phyloP scores from a whole-genome alignment of 2,113 vertebrate genomes.

The Chinchilla lanigera region DNA sequence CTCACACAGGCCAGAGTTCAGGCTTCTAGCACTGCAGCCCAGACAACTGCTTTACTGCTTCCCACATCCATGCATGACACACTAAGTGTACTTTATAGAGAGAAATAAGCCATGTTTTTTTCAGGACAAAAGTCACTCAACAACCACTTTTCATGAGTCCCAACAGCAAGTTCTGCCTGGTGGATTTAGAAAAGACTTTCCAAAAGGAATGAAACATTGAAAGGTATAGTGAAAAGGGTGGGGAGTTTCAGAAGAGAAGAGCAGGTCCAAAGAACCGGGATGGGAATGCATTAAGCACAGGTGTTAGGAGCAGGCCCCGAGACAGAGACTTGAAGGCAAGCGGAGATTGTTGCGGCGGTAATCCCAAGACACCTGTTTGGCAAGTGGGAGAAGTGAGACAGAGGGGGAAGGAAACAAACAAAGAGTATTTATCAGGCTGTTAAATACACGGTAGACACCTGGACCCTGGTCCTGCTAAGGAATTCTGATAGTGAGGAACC shows the following conservation, averaged over 20 bases:
- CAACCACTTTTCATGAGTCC: background rate
- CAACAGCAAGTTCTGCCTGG: background rate
- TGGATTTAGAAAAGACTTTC: background rate
- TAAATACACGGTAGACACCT: background rate
- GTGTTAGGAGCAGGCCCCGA: background rate
- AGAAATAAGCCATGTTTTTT: background rate
- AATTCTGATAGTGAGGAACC: background rate
- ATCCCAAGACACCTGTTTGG: background rate
- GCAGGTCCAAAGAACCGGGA: background rate
- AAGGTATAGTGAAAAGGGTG: background rate
- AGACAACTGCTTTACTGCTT: background rate
- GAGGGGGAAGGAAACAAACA: background rate
- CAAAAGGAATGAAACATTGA: background rate
- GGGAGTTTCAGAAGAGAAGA: background rate
- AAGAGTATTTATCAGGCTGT: background rate
- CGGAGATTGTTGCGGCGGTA: background rate
- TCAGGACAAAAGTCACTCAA: background rate
- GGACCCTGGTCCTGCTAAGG: background rate
- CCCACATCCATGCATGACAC: background rate
- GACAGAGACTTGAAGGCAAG: background rate
- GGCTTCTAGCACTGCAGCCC: background rate
- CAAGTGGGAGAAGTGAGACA: background rate
- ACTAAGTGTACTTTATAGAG: background rate
- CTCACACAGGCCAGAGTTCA: background rate
- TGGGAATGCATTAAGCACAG: rapidly evolving